Evolutionary conservation across 2,113 vertebrate species (phyloP).

Genomic region (Rhagologus leucostigma): DNA sequence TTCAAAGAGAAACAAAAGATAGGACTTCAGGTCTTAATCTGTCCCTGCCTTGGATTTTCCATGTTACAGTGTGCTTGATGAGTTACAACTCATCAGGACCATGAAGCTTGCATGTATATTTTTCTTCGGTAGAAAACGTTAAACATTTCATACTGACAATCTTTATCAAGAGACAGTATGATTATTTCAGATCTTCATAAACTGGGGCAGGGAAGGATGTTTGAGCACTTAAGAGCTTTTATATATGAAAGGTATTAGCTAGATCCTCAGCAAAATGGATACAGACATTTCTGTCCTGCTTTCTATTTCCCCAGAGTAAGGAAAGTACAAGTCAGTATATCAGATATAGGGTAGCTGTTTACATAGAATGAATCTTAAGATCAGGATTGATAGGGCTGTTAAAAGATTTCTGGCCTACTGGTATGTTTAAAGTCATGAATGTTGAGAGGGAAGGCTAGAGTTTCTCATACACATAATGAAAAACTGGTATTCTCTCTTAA

Average conservation of each 20-base stretch:
- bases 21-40: background rate
- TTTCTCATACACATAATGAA: background rate
- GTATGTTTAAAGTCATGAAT: background rate
- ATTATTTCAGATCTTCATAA: background rate
- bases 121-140: background rate
- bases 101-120: background rate
- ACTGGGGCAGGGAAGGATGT: accelerated
- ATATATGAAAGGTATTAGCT: background rate
- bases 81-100: background rate
- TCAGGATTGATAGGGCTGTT: background rate
- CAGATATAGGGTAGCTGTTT: background rate
- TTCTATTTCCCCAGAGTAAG: background rate
- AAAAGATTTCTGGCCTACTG: background rate
- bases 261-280: background rate
- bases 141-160: background rate
- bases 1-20: background rate
- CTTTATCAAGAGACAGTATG: background rate
- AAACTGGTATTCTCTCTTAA: background rate
- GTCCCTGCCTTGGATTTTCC: background rate
- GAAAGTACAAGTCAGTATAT: background rate
- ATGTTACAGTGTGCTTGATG: background rate
- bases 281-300: background rate
- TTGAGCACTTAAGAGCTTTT: background rate
- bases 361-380: background rate
- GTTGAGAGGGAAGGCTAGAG: background rate